Evolutionary conservation across 2,888 invertebrate genomes (phyloP).

Genomic region (Geophilus truncorum): DNA sequence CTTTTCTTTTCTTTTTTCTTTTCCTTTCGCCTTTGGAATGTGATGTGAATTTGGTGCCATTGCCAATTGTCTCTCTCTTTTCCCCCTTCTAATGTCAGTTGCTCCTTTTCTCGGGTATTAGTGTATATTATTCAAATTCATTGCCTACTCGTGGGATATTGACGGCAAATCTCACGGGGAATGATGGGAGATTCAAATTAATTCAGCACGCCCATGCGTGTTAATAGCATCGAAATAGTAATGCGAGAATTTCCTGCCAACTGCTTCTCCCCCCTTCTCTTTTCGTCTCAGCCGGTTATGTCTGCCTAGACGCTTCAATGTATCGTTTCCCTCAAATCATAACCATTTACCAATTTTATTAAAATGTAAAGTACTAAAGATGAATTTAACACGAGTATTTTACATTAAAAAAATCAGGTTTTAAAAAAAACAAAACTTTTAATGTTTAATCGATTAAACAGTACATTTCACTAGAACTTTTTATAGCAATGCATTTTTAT

Average conservation of each 20-base stretch:
- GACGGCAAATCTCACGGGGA: slow-evolving; percentile 27
- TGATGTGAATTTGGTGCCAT: neutral
- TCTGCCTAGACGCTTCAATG: slow-evolving; percentile 27
- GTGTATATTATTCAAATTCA: slow-evolving; percentile 25
- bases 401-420: neutral
- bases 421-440: neutral
- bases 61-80: slow-evolving; percentile 2
- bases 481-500: neutral
- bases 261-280: neutral
- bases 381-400: slow-evolving; percentile 6
- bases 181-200: slow-evolving; percentile 27
- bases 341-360: slow-evolving; percentile 27
- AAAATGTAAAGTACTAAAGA: slow-evolving; percentile 17
- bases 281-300: slow-evolving; percentile 16
- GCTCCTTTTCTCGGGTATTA: slow-evolving; percentile 8
- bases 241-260: slow-evolving; percentile 24
- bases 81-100: neutral
- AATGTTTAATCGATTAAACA: neutral
- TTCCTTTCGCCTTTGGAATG: neutral
- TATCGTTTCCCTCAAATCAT: slow-evolving; percentile 22
- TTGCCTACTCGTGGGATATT: slow-evolving; percentile 27
- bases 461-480: neutral
- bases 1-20: neutral
- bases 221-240: slow-evolving; percentile 27
- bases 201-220: slow-evolving; percentile 25